Evolutionary conservation across 2,888 invertebrate genomes (phyloP).

Genomic region (Leptopterna dolabrata): DNA sequence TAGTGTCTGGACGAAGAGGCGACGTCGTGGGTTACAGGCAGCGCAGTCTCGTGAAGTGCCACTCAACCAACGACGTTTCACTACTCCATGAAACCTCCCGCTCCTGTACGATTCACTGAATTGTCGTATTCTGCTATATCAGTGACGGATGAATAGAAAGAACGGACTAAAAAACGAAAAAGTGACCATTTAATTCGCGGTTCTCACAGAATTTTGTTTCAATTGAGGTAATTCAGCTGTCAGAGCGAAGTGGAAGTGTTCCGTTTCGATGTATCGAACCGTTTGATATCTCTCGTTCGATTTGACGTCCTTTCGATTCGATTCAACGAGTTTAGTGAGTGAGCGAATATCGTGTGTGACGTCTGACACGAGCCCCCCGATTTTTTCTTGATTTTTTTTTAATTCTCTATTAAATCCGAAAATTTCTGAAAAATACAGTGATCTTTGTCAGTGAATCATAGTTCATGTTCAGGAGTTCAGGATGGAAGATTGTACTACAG

Average conservation of each 20-base stretch:
- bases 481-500: slow-evolving; percentile 1
- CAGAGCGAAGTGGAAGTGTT: background rate
- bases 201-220: background rate
- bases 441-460: background rate
- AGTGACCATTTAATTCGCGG: background rate
- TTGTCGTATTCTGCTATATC: background rate
- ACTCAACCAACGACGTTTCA: background rate
- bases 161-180: background rate
- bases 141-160: background rate
- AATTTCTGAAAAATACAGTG: background rate
- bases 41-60: slow-evolving; percentile 6
- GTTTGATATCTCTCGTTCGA: slow-evolving; percentile 30
- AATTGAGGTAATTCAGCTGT: background rate
- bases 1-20: background rate
- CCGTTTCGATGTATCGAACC: slow-evolving; percentile 40
- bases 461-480: background rate
- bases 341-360: slow-evolving; percentile 18
- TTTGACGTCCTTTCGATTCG: background rate
- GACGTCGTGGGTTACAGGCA: background rate
- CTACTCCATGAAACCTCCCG: background rate
- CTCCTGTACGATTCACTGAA: background rate
- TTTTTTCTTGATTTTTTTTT: slow-evolving; percentile 9
- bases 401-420: background rate
- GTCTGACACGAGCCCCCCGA: background rate
- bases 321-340: background rate